phyloP scores from a whole-genome alignment of 2,113 vertebrate species.

The Rhegmatorhina hoffmannsi region DNA sequence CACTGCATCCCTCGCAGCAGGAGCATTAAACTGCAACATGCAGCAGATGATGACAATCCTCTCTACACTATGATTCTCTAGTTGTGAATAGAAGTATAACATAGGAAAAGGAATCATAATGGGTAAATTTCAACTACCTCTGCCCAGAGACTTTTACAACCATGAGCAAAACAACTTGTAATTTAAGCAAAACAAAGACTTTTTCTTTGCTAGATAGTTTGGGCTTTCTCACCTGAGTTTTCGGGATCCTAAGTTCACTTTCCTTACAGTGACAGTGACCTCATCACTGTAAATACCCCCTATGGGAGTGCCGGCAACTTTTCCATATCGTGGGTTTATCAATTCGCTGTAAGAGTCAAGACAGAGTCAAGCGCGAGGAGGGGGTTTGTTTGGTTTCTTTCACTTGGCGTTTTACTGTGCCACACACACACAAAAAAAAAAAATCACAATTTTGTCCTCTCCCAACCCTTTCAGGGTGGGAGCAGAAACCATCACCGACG shows the following conservation, averaged over 20 bases:
- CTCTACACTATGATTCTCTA: rapidly evolving
- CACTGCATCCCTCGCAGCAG: neutral
- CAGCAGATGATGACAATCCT: rapidly evolving
- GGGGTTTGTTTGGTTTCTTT: neutral
- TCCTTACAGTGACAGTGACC: rapidly evolving
- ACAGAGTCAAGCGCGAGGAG: rapidly evolving
- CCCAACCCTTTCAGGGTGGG: rapidly evolving
- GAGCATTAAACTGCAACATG: rapidly evolving
- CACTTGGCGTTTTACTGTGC: neutral
- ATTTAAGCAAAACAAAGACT: neutral
- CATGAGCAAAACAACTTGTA: neutral
- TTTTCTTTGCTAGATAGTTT: neutral
- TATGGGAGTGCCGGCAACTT: rapidly evolving
- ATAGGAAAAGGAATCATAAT: neutral
- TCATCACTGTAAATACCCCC: rapidly evolving
- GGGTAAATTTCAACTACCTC: neutral
- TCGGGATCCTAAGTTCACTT: neutral
- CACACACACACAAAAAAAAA: too few species aligned
- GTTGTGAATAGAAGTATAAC: rapidly evolving
- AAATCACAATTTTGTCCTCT: neutral
- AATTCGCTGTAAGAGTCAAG: neutral
- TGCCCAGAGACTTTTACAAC: neutral
- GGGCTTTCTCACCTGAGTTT: neutral
- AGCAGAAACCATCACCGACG: neutral
- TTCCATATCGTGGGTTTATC: rapidly evolving